A percentile compares a stretch with the other conserved stretches of the same genome.
phyloP scores from a whole-genome alignment of 1,140 invertebrate species.

The Hyposmocoma kahamanoa region DNA sequence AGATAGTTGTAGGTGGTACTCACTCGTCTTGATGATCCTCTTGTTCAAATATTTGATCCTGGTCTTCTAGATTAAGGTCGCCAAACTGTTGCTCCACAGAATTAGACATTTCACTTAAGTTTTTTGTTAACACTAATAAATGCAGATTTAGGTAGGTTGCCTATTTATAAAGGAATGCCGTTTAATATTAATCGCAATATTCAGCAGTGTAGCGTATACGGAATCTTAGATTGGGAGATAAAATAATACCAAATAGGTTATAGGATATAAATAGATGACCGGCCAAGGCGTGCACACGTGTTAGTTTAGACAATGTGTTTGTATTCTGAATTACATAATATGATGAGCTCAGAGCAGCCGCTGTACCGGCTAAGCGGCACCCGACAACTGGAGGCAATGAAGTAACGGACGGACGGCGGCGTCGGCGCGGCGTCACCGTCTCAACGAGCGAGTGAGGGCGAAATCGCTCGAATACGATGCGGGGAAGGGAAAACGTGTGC shows the following conservation, averaged over 20 bases:
- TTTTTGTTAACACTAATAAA: constrained; percentile 19
- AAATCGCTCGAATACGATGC: constrained; percentile 27
- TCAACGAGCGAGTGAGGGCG: constrained; percentile 30
- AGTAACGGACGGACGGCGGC: constrained; percentile 24
- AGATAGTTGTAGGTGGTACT: too few species aligned
- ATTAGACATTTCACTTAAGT: constrained; percentile 61
- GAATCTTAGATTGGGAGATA: too few species aligned
- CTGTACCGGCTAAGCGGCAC: constrained; percentile 34
- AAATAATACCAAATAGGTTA: too few species aligned
- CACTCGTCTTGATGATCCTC: constrained; percentile 63
- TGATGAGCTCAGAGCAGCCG: constrained; percentile 21
- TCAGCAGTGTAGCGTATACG: too few species aligned
- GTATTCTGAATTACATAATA: constrained; percentile 63
- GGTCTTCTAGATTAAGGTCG: constrained; percentile 57
- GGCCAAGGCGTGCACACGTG: constrained; percentile 55
- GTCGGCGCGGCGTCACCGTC: too few species aligned
- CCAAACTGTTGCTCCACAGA: constrained; percentile 62
- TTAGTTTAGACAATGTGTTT: constrained; percentile 46
- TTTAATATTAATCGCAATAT: too few species aligned
- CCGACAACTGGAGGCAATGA: constrained; percentile 5
- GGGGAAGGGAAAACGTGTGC: constrained; percentile 59
- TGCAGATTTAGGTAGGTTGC: too few species aligned
- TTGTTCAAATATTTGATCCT: constrained; percentile 64
- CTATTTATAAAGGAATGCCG: too few species aligned
- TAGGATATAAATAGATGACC: too few species aligned